phyloP scores from a whole-genome alignment of 2,888 invertebrate species.

The Esperia sulphurella region DNA sequence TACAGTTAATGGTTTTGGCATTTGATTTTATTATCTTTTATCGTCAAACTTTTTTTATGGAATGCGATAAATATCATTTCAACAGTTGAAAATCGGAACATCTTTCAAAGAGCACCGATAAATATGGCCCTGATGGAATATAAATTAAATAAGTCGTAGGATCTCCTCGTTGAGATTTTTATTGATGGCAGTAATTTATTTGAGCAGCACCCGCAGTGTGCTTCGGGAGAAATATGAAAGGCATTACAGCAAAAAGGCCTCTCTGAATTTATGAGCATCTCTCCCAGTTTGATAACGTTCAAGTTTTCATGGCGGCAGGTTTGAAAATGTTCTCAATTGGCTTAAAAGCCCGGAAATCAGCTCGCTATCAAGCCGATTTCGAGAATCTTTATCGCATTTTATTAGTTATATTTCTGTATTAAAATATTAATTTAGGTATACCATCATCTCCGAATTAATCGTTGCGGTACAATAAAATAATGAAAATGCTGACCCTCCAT shows the following conservation, averaged over 20 bases:
- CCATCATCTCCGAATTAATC: too few relatives aligned
- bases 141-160: slow-evolving; percentile 77
- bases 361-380: slow-evolving; percentile 22
- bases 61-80: slow-evolving; percentile 25
- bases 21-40: slow-evolving; percentile 3
- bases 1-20: slow-evolving; percentile 4
- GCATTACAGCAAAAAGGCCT: slow-evolving; percentile 76
- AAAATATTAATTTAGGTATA: neutral
- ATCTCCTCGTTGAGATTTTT: slow-evolving; percentile 72
- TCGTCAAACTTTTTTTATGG: neutral
- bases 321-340: slow-evolving; percentile 48
- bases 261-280: slow-evolving; percentile 74
- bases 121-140: slow-evolving; percentile 72
- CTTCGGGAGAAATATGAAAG: slow-evolving; percentile 75
- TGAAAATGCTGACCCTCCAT: too few relatives aligned
- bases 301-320: slow-evolving; percentile 48
- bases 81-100: slow-evolving; percentile 29
- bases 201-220: slow-evolving; percentile 75
- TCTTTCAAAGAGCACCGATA: slow-evolving; percentile 51
- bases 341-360: slow-evolving; percentile 46
- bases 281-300: slow-evolving; percentile 67
- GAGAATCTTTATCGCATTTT: slow-evolving; percentile 8
- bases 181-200: slow-evolving; percentile 78
- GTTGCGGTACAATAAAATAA: too few relatives aligned
- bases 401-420: neutral